Base-by-base conservation (phyloP, 2,113 vertebrate species). In the Gallinago jamesoni region DNA sequence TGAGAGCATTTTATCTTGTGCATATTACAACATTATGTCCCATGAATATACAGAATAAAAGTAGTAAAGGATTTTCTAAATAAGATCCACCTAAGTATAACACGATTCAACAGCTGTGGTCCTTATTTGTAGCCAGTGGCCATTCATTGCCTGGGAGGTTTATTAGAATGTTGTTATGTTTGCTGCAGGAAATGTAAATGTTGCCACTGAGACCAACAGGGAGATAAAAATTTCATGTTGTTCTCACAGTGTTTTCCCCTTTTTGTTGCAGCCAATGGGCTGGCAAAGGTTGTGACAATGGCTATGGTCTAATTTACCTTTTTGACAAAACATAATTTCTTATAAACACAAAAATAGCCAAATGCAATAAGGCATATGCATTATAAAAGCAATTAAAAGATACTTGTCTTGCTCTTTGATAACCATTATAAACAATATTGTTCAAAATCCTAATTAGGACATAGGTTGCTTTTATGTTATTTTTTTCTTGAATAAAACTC, bases 401-500 rank as follows among this genome's bases (percentile, higher is more conserved):
- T 14, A 85, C 95, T 93, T 93, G 25, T 83, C 67, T 92, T 92
- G 28, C 28, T 82, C 59, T 97, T 85, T 97, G 60, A 94, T 88
- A 97, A 85, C 6, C 15, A 94, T 81, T 91, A 77, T 69, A 68
- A 94, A 94, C 37, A 75, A 83, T 86, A 92, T 80, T 92, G 25
- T 84, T 90, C 68, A 74, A 97, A 87, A 92, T 95, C 9, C 90
- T 96, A 84, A 96, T 90, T 84, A 85, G 91, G 74, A 77, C 60
- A 75, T 87, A 79, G 56, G 31, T 85, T 90, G 68, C 68, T 96
- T 97, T 96, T 96, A 78, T 92, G 81, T 48, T 92, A 27, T 95
- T 96, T 88, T 75, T 88, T 84, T 76, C 56, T 79, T 78, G 66
- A 97, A 70, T 91, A 94, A 83, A 97, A 73, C 56, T 77, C 79